phyloP scores from a whole-genome alignment of 2,888 invertebrate genomes.

The Orthonevra nobilis region DNA sequence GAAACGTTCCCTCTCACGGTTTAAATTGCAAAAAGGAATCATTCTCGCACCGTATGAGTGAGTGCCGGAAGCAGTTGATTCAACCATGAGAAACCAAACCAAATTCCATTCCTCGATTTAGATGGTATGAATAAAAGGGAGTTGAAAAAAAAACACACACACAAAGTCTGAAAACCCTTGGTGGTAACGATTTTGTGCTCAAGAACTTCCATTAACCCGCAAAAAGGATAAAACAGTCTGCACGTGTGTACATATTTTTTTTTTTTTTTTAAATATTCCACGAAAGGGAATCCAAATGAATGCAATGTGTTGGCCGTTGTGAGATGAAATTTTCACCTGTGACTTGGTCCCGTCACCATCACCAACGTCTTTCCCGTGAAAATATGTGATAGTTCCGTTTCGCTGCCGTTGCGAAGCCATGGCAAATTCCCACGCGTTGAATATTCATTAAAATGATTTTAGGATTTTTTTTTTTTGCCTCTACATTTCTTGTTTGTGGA shows the following conservation, averaged over 20 bases:
- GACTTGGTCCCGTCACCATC: conserved; percentile 20
- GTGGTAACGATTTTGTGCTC: conserved; percentile 9
- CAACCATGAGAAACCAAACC: no score
- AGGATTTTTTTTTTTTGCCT: conserved; percentile 3
- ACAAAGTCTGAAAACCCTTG: conserved; percentile 42
- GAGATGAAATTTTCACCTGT: conserved; percentile 34
- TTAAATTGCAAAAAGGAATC: no score
- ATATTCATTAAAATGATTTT: conserved; percentile 50
- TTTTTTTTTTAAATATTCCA: neutral
- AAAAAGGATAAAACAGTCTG: neutral
- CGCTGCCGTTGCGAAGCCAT: no score
- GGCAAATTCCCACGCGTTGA: conserved; percentile 8
- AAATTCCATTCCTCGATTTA: no score
- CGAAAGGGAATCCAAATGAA: conserved; percentile 2
- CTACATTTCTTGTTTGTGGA: conserved; percentile 13
- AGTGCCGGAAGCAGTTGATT: no score
- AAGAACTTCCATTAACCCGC: conserved; percentile 19
- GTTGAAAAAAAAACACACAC: conserved; percentile 34
- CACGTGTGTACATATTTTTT: neutral
- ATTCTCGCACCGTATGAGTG: no score
- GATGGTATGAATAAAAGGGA: conserved; percentile 11
- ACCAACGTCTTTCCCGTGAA: no score
- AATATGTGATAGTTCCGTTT: no score
- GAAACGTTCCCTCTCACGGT: no score
- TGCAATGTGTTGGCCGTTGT: conserved; percentile 20